Evolutionary conservation across 2,797 vertebrate species (phyloP).

Genomic region (Otolemur crassicaudatus): DNA sequence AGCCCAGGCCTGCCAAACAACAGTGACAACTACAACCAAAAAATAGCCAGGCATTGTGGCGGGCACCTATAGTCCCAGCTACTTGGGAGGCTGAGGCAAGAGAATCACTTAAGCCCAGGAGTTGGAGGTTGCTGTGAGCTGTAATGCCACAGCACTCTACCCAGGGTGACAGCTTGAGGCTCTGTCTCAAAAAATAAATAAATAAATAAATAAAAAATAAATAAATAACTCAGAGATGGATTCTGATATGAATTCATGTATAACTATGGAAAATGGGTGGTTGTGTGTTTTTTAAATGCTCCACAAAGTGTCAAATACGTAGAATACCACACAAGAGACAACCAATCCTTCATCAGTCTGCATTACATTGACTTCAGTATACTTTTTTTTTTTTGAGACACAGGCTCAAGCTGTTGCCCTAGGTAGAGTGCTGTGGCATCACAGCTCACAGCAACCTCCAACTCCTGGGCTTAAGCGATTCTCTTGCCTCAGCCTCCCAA

Average conservation of each 20-base stretch:
- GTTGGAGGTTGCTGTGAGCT: neutral
- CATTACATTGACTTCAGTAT: neutral
- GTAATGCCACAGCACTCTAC: neutral
- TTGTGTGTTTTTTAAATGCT: neutral
- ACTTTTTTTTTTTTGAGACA: neutral
- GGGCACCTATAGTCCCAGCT: no score
- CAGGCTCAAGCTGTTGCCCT: no score
- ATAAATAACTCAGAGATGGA: neutral
- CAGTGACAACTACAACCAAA: no score
- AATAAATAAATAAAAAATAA: no score
- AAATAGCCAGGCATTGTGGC: no score
- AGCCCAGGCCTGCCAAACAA: no score
- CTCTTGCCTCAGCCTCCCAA: no score
- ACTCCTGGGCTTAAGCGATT: no score
- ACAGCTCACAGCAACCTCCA: no score
- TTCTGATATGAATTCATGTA: neutral
- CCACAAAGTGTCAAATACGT: neutral
- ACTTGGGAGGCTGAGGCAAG: no score
- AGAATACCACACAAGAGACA: neutral
- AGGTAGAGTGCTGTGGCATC: no score
- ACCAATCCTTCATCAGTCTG: slow-evolving; percentile 25
- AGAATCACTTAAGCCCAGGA: neutral
- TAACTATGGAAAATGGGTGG: neutral
- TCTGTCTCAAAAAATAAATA: no score
- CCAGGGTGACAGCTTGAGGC: neutral